phyloP scores from a whole-genome alignment of 2,888 invertebrate species.

The Pammene fasciana region DNA sequence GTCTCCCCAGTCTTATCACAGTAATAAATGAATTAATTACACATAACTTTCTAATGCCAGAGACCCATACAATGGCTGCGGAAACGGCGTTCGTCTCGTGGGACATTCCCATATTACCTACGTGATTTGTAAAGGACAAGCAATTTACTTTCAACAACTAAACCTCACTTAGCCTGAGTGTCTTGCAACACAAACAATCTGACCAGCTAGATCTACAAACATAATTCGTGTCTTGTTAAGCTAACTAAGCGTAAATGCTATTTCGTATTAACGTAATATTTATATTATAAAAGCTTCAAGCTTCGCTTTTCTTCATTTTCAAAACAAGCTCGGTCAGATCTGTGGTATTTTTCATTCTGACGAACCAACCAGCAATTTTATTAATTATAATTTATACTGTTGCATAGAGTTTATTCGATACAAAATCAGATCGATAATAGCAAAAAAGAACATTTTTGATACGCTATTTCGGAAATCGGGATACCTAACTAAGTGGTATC shows the following conservation, averaged over 20 bases:
- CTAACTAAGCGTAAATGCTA: slow-evolving; percentile 14
- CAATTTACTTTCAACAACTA: slow-evolving; percentile 20
- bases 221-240: slow-evolving; percentile 10
- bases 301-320: too few species aligned
- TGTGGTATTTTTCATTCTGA: too few species aligned
- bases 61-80: slow-evolving; percentile 5
- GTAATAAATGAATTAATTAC: background rate
- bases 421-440: too few species aligned
- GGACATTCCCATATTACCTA: slow-evolving; percentile 36
- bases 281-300: too few species aligned
- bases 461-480: too few species aligned
- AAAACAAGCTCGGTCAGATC: too few species aligned
- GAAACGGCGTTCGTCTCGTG: slow-evolving; percentile 23
- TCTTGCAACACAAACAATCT: slow-evolving; percentile 35
- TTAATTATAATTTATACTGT: too few species aligned
- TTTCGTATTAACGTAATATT: slow-evolving; percentile 8
- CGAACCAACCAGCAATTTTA: too few species aligned
- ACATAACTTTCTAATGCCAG: slow-evolving; percentile 25
- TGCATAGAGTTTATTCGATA: too few species aligned
- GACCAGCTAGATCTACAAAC: slow-evolving; percentile 24
- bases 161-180: slow-evolving; percentile 13
- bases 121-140: slow-evolving; percentile 22
- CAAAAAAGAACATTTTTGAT: too few species aligned
- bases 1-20: background rate
- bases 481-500: too few species aligned